A percentile compares a stretch with the other conserved stretches of the same genome.
phyloP scores from a whole-genome alignment of 92 coral and sea anemone genomes.

The Heteractis magnifica region DNA sequence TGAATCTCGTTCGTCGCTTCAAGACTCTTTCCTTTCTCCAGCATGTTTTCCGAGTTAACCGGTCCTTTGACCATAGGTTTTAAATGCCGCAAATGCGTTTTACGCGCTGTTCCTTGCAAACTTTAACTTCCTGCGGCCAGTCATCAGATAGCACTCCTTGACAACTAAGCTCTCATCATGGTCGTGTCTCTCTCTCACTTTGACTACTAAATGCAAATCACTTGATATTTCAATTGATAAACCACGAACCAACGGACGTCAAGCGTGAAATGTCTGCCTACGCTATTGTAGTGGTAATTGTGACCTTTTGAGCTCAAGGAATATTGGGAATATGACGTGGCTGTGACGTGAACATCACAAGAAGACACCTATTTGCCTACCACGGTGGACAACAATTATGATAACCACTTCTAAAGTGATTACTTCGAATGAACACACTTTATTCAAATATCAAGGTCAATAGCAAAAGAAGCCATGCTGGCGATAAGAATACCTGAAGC shows the following conservation, averaged over 20 bases:
- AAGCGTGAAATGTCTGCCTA: constrained; percentile 11
- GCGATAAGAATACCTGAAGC: background rate
- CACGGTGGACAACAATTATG: constrained; percentile 1
- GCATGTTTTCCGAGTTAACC: constrained; percentile 17
- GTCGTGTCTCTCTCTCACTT: constrained; percentile 5
- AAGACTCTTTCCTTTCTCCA: constrained; percentile 27
- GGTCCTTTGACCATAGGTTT: constrained; percentile 4
- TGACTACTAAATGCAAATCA: constrained; percentile 21
- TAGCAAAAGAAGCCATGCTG: background rate
- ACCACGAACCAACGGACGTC: constrained; percentile 1
- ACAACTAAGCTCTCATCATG: background rate
- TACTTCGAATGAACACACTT: background rate
- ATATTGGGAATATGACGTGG: constrained; percentile 1
- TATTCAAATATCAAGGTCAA: background rate
- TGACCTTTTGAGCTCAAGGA: constrained; percentile 13
- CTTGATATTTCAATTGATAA: constrained; percentile 7
- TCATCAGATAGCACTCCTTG: constrained; percentile 6
- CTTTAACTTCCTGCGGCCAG: constrained; percentile 1
- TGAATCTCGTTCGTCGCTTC: constrained; percentile 3
- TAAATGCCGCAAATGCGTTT: background rate
- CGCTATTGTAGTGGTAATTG: constrained; percentile 28
- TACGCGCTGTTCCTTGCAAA: background rate
- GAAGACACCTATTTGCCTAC: constrained; percentile 17
- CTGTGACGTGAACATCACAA: background rate
- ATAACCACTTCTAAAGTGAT: constrained; percentile 15